Percentiles rank a stretch among this genome's conserved stretches.
These are phyloP conservation scores for human (Homo sapiens) DNA, from an alignment of 2,113 vertebrate species.

Conservation along the genomic window DNA sequence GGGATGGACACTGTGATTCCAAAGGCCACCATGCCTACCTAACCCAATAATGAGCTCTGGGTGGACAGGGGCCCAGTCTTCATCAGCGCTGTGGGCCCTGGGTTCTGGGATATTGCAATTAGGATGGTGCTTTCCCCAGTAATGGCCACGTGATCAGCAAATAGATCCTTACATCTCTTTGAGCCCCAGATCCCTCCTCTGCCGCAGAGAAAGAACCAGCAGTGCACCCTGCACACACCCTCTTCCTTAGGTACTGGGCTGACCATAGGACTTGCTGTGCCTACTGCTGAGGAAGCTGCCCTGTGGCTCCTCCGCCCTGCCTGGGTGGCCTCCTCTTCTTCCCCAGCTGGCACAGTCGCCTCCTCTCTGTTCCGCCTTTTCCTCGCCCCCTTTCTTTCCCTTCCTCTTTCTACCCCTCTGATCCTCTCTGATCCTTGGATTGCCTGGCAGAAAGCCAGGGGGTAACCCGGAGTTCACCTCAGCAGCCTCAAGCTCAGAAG, in stretches of 20 bases:
- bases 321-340: background rate
- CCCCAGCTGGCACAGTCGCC: background rate
- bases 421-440: conserved; percentile 40
- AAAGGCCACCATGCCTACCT: accelerated
- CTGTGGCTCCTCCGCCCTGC: accelerated
- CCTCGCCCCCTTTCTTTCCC: background rate
- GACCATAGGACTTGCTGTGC: background rate
- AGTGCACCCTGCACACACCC: accelerated
- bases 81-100: background rate
- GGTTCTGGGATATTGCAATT: background rate
- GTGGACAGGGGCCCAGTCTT: background rate
- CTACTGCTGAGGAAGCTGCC: background rate
- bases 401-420: conserved; percentile 65
- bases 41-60: background rate
- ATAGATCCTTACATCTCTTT: background rate
- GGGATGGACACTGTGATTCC: background rate
- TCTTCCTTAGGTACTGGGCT: background rate
- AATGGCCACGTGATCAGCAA: background rate
- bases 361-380: conserved; percentile 60
- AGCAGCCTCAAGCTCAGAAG: background rate
- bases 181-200: accelerated
- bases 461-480: background rate
- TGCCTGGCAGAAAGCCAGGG: background rate
- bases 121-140: background rate
- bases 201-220: background rate